These are phyloP conservation scores for Sarcophaga rosellei DNA, from an alignment of 2,888 invertebrate species.

Conservation along the genomic window DNA sequence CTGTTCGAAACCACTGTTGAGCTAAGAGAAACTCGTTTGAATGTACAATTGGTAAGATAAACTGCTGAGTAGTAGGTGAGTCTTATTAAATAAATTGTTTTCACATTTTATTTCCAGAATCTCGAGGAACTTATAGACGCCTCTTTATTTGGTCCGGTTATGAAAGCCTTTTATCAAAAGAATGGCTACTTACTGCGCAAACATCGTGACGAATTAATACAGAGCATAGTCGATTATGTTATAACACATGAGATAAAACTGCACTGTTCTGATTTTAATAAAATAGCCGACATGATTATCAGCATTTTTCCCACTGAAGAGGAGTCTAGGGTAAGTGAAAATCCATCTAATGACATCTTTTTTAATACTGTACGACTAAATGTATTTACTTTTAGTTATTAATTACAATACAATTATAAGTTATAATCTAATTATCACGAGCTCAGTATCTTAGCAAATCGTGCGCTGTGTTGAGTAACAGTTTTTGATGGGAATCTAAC, in stretches of 20 bases:
- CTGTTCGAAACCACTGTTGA: constrained; percentile 34
- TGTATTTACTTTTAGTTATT: too few species aligned
- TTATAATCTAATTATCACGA: too few species aligned
- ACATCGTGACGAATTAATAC: constrained; percentile 69
- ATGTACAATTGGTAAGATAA: constrained; percentile 45
- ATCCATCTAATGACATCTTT: too few species aligned
- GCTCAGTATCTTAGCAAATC: too few species aligned
- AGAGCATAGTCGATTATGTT: constrained; percentile 64
- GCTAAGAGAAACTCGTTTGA: constrained; percentile 55
- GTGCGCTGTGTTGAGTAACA: too few species aligned
- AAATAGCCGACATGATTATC: constrained; percentile 66
- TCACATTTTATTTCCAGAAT: constrained; percentile 50
- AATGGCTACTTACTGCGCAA: constrained; percentile 66
- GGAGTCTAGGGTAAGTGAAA: constrained; percentile 64
- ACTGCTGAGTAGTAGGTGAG: background rate
- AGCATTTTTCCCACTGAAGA: constrained; percentile 68
- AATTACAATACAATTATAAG: too few species aligned
- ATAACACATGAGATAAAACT: constrained; percentile 64
- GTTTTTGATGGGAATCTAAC: too few species aligned
- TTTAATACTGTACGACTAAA: too few species aligned
- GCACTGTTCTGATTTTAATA: constrained; percentile 63
- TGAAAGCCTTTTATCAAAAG: constrained; percentile 64
- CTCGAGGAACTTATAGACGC: constrained; percentile 55
- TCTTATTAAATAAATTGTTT: background rate
- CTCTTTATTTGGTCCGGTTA: constrained; percentile 61